phyloP scores from a whole-genome alignment of 1,140 invertebrate species.

The Plectrocnemia conspersa region DNA sequence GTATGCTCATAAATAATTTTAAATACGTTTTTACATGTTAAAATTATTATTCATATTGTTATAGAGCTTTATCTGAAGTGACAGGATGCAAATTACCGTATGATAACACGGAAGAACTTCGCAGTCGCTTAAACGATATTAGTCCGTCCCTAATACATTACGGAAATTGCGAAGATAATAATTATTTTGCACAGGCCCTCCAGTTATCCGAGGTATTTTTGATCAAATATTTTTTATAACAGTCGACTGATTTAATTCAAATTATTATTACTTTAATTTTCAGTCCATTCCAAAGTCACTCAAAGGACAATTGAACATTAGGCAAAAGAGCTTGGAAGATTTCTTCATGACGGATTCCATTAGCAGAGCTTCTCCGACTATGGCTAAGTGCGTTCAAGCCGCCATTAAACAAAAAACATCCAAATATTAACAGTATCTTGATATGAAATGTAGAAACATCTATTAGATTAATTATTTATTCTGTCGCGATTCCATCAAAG shows the following conservation, averaged over 20 bases:
- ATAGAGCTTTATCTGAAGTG: conserved; percentile 66
- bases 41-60: conserved; percentile 16
- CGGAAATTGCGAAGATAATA: conserved; percentile 77
- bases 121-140: conserved; percentile 75
- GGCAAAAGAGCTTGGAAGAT: conserved; percentile 80
- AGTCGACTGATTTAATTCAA: not conserved
- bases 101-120: conserved; percentile 81
- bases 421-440: conserved; percentile 33
- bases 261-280: conserved; percentile 38
- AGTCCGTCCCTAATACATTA: conserved; percentile 85
- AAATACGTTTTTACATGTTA: not conserved
- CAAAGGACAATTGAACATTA: conserved; percentile 64
- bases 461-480: too few relatives aligned
- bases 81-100: conserved; percentile 81
- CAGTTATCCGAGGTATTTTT: conserved; percentile 48
- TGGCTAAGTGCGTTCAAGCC: conserved; percentile 97
- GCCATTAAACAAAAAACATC: conserved; percentile 68
- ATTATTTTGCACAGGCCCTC: conserved; percentile 73
- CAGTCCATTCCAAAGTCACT: conserved; percentile 57
- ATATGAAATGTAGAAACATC: too few relatives aligned
- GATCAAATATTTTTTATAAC: conserved; percentile 11
- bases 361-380: conserved; percentile 93
- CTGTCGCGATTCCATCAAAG: too few relatives aligned
- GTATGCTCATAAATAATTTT: conserved; percentile 29
- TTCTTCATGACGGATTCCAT: conserved; percentile 98